phyloP scores from a whole-genome alignment of 1,140 invertebrate species.

The Drosophila paulistorum region DNA sequence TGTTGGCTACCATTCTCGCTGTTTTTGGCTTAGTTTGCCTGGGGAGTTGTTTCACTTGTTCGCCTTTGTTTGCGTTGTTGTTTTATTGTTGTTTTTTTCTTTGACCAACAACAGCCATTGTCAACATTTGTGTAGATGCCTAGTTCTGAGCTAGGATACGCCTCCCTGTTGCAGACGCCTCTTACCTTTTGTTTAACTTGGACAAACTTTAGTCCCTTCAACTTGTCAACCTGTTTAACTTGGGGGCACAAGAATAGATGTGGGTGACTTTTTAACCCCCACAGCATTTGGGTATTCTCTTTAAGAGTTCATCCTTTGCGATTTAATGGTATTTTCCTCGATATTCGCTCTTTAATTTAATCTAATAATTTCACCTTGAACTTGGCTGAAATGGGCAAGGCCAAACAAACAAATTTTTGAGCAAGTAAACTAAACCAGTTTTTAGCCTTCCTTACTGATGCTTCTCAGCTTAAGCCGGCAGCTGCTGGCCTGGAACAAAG shows the following conservation, averaged over 20 bases:
- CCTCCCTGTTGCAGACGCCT: constrained; percentile 9
- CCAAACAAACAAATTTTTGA: constrained; percentile 49
- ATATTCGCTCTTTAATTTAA: constrained; percentile 27
- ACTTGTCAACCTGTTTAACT: constrained; percentile 49
- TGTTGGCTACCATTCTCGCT: constrained; percentile 4
- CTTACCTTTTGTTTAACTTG: constrained; percentile 30
- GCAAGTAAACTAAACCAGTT: constrained; percentile 34
- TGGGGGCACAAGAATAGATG: constrained; percentile 31
- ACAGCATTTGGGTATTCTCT: background rate
- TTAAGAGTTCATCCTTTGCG: constrained; percentile 28
- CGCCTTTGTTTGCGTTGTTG: constrained; percentile 8
- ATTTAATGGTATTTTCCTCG: constrained; percentile 36
- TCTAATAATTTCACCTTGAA: constrained; percentile 54
- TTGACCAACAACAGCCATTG: constrained; percentile 29
- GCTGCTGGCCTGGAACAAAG: constrained; percentile 42
- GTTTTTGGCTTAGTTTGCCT: constrained; percentile 9
- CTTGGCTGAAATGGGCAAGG: constrained; percentile 52
- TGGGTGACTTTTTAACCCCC: constrained; percentile 1
- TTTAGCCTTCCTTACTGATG: background rate
- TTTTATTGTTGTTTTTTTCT: constrained; percentile 5
- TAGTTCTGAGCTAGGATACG: constrained; percentile 11
- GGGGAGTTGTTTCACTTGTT: constrained; percentile 6
- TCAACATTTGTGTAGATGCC: constrained; percentile 47
- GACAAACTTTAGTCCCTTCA: constrained; percentile 34
- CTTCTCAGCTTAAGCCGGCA: constrained; percentile 38